Base-by-base conservation (phyloP, 2,113 vertebrate species). In the Zootoca vivipara region DNA sequence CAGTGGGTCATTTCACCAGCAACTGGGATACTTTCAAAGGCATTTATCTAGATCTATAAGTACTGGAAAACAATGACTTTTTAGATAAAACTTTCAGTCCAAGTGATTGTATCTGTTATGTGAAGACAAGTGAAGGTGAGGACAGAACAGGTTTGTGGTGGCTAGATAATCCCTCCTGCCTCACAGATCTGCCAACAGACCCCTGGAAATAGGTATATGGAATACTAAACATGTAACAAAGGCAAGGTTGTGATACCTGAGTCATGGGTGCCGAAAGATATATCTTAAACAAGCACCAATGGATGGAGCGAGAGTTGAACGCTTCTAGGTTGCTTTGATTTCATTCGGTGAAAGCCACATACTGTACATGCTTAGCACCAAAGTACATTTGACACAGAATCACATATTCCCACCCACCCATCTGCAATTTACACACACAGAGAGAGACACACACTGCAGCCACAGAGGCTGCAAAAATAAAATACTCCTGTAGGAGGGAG, bases 21-120 rank as follows among this genome's bases (percentile, higher is more conserved):
- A 42, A 80, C 87, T 70, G 78, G 69, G 86, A n/a, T 90, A 83
- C 38, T 79, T 69, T 86, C 85, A 22, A 28, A 92, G 78, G 40
- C 65, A 62, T 64, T 38, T 78, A 18, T 2, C 67, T 92, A 83
- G 42, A 7, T 69, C 89, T 80, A 86, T 78, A 65, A 62, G 82
- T 4, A 85, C 6, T 52, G 15, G 35, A 56, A 56, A 83, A 46
- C 13, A 42, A 20, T 74, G 20, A 15, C 40, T 83, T 84, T 52
- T 69, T 46, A 22, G 30, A 82, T 18, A 30, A 35, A 35, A 52
- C 33, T 28, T 84, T 35, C 52, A 20, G 30, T 46, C 67, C 24
- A 72, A 62, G 46, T 12, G 35, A 67, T 6, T 74, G 46, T 74
- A 8, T 67, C 38, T 24, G 1, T 85, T 74, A 2, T 67, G 30